A percentile compares a stretch with the other conserved stretches of the same genome.
Conservation (phyloP, 2,888 invertebrate genomes). For the Nematopogon swammerdamellus region DNA sequence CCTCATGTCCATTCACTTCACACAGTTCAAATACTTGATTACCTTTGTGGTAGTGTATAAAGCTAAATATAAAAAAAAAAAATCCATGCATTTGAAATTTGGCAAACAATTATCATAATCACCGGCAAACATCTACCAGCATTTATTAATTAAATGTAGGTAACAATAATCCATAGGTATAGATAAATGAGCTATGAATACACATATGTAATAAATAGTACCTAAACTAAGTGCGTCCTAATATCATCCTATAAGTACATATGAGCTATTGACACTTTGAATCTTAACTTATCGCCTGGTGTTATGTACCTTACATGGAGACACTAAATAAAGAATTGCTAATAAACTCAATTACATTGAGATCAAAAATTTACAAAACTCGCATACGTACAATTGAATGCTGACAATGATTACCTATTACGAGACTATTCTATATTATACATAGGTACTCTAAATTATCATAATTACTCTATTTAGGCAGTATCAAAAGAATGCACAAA, state of each 20-base stretch:
- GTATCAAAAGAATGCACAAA: background rate
- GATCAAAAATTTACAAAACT: slow-evolving; percentile 50
- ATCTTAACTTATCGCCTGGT: slow-evolving; percentile 35
- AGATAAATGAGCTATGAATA: background rate
- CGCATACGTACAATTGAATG: background rate
- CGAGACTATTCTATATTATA: too few species aligned
- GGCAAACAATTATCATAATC: too few species aligned
- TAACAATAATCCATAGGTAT: too few species aligned
- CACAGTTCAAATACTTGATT: too few species aligned
- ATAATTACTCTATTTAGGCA: background rate
- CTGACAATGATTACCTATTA: background rate
- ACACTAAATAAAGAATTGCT: slow-evolving; percentile 24
- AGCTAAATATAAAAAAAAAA: too few species aligned
- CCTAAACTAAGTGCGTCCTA: background rate
- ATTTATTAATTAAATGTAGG: too few species aligned
- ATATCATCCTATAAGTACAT: too few species aligned
- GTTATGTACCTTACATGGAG: slow-evolving; percentile 53
- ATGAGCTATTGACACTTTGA: too few species aligned
- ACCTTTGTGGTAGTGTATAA: too few species aligned
- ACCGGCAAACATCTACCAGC: too few species aligned
- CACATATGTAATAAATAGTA: background rate
- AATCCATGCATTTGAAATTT: too few species aligned
- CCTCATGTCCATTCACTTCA: too few species aligned
- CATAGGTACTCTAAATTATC: slow-evolving; percentile 16
- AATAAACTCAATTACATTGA: slow-evolving; percentile 46